Conservation (phyloP, 2,113 vertebrate species). For the Furnarius figulus region DNA sequence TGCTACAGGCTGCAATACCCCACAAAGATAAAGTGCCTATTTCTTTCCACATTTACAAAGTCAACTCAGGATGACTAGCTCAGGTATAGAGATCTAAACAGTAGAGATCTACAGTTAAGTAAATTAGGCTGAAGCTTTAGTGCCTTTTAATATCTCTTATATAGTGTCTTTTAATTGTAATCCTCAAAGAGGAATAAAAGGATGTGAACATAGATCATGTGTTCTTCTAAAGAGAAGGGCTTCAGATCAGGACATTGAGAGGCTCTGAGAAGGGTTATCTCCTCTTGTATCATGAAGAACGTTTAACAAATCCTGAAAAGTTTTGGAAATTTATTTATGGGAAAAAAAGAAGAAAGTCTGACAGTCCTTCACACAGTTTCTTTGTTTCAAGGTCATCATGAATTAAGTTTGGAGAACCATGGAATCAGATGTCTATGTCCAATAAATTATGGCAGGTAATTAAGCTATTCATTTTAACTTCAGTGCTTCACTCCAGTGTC, state of each 20-base stretch:
- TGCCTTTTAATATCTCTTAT: not conserved
- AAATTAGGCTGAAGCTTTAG: not conserved
- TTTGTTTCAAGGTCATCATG: conserved; percentile 1
- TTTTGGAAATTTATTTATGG: not conserved
- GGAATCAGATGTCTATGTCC: conserved; percentile 45
- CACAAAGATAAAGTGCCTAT: not conserved
- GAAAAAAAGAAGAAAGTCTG: not conserved
- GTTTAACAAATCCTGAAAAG: not conserved
- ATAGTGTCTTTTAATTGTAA: not conserved
- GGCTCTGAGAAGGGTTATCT: not conserved
- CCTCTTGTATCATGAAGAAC: not conserved
- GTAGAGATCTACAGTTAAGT: not conserved
- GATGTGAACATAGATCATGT: not conserved
- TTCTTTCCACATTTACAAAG: not conserved
- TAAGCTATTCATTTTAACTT: conserved; percentile 54
- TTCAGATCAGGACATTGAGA: not conserved
- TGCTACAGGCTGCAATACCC: not conserved
- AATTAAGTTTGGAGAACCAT: conserved; percentile 41
- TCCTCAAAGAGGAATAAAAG: not conserved
- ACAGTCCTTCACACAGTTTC: not conserved
- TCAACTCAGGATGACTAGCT: not conserved
- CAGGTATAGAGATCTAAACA: not conserved
- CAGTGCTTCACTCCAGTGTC: not conserved
- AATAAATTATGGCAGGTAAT: conserved; percentile 59
- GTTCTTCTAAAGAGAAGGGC: not conserved